phyloP scores from a whole-genome alignment of 2,113 vertebrate genomes.

The Capreolus pygargus region DNA sequence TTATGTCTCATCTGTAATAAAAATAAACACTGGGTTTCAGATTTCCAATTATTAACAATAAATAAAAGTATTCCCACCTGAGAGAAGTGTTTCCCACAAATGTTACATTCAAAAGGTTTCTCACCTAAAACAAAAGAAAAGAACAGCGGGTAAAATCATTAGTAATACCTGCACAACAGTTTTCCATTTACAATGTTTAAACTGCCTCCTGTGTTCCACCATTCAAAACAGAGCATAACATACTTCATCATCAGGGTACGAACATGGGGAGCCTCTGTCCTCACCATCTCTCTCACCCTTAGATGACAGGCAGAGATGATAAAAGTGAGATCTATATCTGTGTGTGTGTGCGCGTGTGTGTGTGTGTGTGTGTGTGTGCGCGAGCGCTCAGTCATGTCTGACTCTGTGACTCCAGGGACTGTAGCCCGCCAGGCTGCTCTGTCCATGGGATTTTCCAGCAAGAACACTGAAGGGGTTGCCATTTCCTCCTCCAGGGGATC shows the following conservation, averaged over 20 bases:
- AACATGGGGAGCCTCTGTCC: background rate
- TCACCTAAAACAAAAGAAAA: constrained; percentile 90
- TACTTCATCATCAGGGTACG: rapidly evolving
- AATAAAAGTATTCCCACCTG: constrained; percentile 89
- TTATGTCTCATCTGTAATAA: constrained; percentile 10
- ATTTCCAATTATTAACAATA: constrained; percentile 70
- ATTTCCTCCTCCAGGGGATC: background rate
- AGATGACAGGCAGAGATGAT: background rate
- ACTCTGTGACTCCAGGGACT: background rate
- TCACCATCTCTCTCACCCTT: background rate
- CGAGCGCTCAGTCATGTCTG: background rate
- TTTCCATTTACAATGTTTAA: background rate
- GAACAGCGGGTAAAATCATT: constrained; percentile 58
- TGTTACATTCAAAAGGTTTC: constrained; percentile 98
- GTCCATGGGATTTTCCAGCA: background rate
- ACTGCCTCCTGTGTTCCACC: background rate
- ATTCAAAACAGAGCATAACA: rapidly evolving
- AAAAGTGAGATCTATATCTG: background rate
- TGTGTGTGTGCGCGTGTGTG: background rate
- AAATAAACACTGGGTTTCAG: constrained; percentile 37
- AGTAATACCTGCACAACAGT: background rate
- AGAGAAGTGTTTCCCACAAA: constrained; percentile 98
- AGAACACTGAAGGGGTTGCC: background rate
- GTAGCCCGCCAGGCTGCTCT: background rate
- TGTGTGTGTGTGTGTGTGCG: rapidly evolving